A percentile compares a stretch with the other conserved stretches of the same genome.
Evolutionary conservation across 64 coral and sea anemone genomes (phyloP).

Genomic region (Montipora efflorescens): DNA sequence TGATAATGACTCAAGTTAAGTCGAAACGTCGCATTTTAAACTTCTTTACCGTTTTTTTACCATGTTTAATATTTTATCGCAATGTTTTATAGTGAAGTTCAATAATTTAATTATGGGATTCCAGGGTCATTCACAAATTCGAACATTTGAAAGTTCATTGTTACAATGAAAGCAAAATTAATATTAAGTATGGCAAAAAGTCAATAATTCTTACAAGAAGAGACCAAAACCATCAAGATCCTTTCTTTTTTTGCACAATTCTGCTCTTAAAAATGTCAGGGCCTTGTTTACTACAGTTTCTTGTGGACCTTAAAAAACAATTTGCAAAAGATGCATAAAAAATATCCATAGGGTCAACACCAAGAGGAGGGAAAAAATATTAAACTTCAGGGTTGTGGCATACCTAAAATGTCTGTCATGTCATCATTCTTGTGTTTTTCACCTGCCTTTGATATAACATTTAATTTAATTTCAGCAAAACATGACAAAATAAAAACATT

Average conservation of each 20-base stretch:
- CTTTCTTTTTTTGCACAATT: constrained; percentile 73
- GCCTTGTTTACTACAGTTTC: constrained; percentile 84
- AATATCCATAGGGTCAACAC: not conserved
- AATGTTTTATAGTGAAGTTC: too few species aligned
- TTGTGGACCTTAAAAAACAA: constrained; percentile 76
- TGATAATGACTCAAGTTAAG: too few species aligned
- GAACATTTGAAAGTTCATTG: too few species aligned
- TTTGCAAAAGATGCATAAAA: not conserved
- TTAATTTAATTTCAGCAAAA: too few species aligned
- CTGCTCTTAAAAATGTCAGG: constrained; percentile 75
- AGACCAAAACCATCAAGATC: constrained; percentile 95
- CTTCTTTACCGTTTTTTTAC: too few species aligned
- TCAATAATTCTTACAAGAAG: not conserved
- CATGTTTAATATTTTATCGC: too few species aligned
- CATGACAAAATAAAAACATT: too few species aligned
- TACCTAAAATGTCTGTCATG: constrained; percentile 90
- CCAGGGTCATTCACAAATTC: too few species aligned
- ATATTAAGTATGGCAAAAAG: not conserved
- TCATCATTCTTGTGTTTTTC: constrained; percentile 92
- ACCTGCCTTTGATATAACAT: constrained; percentile 72
- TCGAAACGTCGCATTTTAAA: too few species aligned
- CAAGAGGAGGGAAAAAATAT: not conserved
- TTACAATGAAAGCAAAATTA: not conserved
- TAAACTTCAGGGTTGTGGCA: not conserved
- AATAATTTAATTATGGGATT: too few species aligned